Percentiles rank a stretch among this genome's conserved stretches.
phyloP scores from a whole-genome alignment of 2,888 invertebrate genomes.

The Tetanocera ferruginea region DNA sequence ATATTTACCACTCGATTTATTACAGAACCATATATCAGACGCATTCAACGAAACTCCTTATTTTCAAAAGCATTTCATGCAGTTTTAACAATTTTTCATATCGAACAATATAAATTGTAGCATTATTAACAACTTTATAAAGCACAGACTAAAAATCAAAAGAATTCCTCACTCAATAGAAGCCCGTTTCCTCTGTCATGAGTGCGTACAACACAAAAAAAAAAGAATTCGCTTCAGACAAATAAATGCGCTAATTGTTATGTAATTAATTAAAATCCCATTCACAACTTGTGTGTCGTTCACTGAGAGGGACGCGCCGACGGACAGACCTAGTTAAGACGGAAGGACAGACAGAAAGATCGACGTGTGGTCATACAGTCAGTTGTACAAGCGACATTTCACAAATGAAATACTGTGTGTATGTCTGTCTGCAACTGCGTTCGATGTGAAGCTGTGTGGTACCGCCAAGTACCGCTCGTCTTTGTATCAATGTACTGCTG shows the following conservation, averaged over 20 bases:
- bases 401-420: neutral
- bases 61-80: neutral
- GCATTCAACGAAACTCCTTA: too few relatives aligned
- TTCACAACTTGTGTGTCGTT: slow-evolving; percentile 40
- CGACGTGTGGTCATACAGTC: neutral
- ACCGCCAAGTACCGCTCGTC: slow-evolving; percentile 32
- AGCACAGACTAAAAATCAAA: neutral
- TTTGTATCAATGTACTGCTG: neutral
- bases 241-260: slow-evolving; percentile 43
- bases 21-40: too few relatives aligned
- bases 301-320: neutral
- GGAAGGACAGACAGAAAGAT: neutral
- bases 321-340: neutral
- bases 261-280: slow-evolving; percentile 48
- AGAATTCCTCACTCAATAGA: neutral
- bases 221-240: slow-evolving; percentile 5
- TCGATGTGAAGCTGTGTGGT: slow-evolving; percentile 6
- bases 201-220: neutral
- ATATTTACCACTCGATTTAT: too few relatives aligned
- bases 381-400: neutral
- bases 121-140: neutral
- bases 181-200: neutral
- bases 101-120: neutral
- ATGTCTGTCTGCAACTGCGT: neutral
- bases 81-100: neutral